Percentiles rank a stretch among this genome's conserved stretches.
Evolutionary conservation across 2,888 invertebrate genomes (phyloP).

Genomic region (Plagiodera versicolora): DNA sequence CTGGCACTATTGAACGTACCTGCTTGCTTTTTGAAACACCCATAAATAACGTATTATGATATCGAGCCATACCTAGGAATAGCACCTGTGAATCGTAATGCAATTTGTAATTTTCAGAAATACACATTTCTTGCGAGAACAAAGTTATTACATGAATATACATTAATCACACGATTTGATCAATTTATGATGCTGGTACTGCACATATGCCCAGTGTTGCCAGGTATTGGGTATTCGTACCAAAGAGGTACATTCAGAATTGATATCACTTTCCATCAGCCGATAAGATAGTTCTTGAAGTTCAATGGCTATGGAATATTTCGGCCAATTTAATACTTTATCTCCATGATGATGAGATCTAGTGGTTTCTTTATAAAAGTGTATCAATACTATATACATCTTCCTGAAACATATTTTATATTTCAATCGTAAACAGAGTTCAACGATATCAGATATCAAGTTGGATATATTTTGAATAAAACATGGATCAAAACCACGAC

Average conservation of each 20-base stretch:
- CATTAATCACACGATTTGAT: conserved; percentile 26
- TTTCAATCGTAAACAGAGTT: conserved; percentile 1
- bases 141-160: conserved; percentile 23
- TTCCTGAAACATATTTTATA: no score
- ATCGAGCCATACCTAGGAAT: conserved; percentile 3
- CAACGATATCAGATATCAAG: conserved; percentile 7
- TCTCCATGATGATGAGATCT: no score
- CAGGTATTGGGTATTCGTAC: no score
- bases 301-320: no score
- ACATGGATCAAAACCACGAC: conserved; percentile 26
- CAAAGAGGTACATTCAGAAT: no score
- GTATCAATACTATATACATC: no score
- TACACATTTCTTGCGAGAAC: conserved; percentile 21
- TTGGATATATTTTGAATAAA: conserved; percentile 27
- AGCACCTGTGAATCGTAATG: conserved; percentile 11
- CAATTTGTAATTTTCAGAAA: conserved; percentile 27
- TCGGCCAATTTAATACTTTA: no score
- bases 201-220: conserved; percentile 28
- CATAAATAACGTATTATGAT: neutral
- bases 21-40: neutral
- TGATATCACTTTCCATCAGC: no score
- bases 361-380: no score
- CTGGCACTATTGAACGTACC: neutral
- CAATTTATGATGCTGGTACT: conserved; percentile 28
- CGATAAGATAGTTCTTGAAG: no score